phyloP scores from a whole-genome alignment of 2,113 vertebrate genomes.

The Dicentrarchus labrax region DNA sequence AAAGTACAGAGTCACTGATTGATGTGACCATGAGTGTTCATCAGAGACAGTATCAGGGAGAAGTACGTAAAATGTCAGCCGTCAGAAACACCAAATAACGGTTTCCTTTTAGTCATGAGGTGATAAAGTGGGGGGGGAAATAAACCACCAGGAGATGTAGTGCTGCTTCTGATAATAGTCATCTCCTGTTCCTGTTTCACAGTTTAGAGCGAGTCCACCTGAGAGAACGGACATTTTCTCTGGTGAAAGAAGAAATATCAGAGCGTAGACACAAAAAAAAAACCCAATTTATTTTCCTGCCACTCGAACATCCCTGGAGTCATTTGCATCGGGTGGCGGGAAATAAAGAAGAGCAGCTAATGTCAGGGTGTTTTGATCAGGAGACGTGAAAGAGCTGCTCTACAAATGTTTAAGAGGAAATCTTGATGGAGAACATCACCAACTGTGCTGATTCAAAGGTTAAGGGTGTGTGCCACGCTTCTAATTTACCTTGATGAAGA shows the following conservation, averaged over 20 bases:
- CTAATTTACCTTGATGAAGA: neutral
- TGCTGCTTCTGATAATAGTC: neutral
- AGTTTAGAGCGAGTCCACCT: neutral
- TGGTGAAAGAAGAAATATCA: neutral
- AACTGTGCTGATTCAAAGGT: neutral
- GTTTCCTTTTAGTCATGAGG: neutral
- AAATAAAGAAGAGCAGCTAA: neutral
- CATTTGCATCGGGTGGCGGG: neutral
- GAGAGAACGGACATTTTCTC: neutral
- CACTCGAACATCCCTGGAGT: neutral
- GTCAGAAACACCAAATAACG: neutral
- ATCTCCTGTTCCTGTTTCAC: neutral
- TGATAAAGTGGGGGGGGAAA: neutral
- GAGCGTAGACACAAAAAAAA: neutral
- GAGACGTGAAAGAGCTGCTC: neutral
- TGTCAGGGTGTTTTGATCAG: neutral
- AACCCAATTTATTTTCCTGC: neutral
- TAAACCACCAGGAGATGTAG: neutral
- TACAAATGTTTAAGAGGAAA: neutral
- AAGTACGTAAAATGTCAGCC: constrained; percentile 24
- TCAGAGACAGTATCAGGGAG: constrained; percentile 16
- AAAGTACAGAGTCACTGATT: neutral
- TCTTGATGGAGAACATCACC: neutral
- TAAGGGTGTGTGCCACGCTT: neutral
- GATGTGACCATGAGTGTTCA: constrained; percentile 7